Conservation (phyloP, 92 coral and sea anemone species). For the Phenganax stokvisi region DNA sequence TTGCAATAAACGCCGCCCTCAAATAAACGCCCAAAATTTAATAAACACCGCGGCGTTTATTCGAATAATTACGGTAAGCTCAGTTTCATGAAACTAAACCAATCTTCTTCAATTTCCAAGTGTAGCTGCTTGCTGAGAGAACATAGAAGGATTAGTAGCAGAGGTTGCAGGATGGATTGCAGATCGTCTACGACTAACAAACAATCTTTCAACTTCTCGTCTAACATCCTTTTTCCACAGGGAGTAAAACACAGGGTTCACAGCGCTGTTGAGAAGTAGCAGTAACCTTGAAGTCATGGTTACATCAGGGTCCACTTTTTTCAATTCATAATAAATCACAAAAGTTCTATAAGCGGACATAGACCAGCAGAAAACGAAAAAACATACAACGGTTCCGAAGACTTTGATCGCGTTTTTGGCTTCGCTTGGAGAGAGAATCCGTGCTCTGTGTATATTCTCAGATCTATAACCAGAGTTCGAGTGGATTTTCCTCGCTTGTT, state of each 20-base stretch:
- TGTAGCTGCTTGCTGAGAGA: slow-evolving; percentile 39
- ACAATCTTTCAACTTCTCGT: slow-evolving; percentile 52
- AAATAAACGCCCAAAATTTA: too few relatives aligned
- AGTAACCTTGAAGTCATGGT: slow-evolving; percentile 60
- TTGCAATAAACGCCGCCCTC: too few relatives aligned
- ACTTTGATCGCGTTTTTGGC: slow-evolving; percentile 73
- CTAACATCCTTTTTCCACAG: slow-evolving; percentile 75
- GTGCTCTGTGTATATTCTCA: slow-evolving; percentile 25
- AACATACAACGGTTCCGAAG: slow-evolving; percentile 61
- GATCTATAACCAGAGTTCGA: slow-evolving; percentile 24
- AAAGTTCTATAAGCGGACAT: slow-evolving; percentile 72
- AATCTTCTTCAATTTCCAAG: slow-evolving; percentile 7
- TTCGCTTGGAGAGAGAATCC: slow-evolving; percentile 37
- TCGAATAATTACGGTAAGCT: too few relatives aligned
- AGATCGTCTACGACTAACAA: slow-evolving; percentile 4
- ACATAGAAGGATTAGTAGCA: slow-evolving; percentile 25
- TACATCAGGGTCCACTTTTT: slow-evolving; percentile 39
- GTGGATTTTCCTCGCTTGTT: slow-evolving; percentile 65
- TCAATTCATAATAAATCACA: slow-evolving; percentile 48
- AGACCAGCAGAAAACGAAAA: slow-evolving; percentile 71
- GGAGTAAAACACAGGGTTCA: slow-evolving; percentile 65
- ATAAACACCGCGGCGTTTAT: too few relatives aligned
- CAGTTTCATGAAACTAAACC: too few relatives aligned
- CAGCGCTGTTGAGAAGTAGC: slow-evolving; percentile 62
- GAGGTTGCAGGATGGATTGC: slow-evolving; percentile 16